A percentile compares a stretch with the other conserved stretches of the same genome.
Conservation (phyloP, 2,113 vertebrate genomes). For the Burhinus bistriatus region DNA sequence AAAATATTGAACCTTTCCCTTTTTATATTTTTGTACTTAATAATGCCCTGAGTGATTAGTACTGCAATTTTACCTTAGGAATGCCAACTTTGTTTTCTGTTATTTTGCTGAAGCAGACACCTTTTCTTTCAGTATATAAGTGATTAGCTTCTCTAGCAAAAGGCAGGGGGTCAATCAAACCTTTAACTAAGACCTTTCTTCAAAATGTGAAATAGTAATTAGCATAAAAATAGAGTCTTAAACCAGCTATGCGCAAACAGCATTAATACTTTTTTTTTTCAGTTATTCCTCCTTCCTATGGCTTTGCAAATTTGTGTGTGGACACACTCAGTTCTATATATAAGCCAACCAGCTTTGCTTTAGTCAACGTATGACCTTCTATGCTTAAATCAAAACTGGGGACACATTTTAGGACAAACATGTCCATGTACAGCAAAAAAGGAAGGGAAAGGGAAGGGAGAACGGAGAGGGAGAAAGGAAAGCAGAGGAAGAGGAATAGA, state of each 20-base stretch:
- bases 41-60: neutral
- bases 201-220: neutral
- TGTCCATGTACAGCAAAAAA: neutral
- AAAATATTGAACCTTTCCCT: neutral
- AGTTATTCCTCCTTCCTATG: neutral
- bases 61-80: neutral
- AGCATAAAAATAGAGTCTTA: neutral
- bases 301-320: neutral
- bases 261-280: neutral
- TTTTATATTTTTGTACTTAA: neutral
- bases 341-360: neutral
- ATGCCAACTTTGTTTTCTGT: neutral
- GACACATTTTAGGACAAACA: neutral
- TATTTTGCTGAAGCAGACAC: neutral
- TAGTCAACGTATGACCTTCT: neutral
- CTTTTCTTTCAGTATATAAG: neutral
- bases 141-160: neutral
- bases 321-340: neutral
- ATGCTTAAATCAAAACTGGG: neutral
- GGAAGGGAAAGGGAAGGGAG: neutral
- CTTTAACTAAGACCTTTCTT: neutral
- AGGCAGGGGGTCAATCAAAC: neutral
- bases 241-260: neutral
- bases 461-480: neutral
- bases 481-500: neutral